Base-by-base conservation (phyloP, 2,113 vertebrate genomes). In the Protomyctophum bolini region DNA sequence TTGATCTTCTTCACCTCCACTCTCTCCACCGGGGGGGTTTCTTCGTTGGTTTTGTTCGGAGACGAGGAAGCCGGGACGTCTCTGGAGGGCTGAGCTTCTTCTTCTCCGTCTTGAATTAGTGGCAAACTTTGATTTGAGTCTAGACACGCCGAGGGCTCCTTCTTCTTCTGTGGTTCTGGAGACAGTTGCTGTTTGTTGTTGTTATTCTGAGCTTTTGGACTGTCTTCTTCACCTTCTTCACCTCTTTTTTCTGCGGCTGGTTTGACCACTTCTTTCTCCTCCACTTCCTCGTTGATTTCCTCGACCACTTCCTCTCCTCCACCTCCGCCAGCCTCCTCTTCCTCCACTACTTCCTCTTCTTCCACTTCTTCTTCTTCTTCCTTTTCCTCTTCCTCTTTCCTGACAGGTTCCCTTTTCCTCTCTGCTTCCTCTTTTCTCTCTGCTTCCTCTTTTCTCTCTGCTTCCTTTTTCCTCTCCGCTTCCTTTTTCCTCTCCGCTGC, bases 1-100 rank as follows among this genome's bases (percentile, higher is more conserved):
- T 94, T 94, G 72, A 96, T 86, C 88, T 94, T 95, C 74, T 87
- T 96, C 72, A 91, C 94, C 72, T 93, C 21, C 21, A 21, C 94
- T 74, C 93, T 94, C 15, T 84, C 91, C 21, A 3, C 3, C 28
- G 89, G 87, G 54, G 90, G 73, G 8, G 88, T 76, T 49, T 83
- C 82, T 48, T 85, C 65, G 14, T 11, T 45, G 6, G 12, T 15
- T 75, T 64, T 14, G 68, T 11, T 75, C 70, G 50, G 66, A 49
- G 5, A 51, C 10, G 57, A 10, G 11, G 56, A 55, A 14, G 63
- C 46, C 72, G 50, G n/a, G 47, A 1, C 21, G 8, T 58, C 63
- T 48, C 68, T 70, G 70, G 55, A 8, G 2, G 2, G 4, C 33
- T 47, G 50, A 7, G 7, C 4, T 83, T 86, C 0, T 73, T 71